Percentiles rank a stretch among this genome's conserved stretches.
Evolutionary conservation across 92 coral and sea anemone species (phyloP).

Genomic region (Zoanthus solanderi): DNA sequence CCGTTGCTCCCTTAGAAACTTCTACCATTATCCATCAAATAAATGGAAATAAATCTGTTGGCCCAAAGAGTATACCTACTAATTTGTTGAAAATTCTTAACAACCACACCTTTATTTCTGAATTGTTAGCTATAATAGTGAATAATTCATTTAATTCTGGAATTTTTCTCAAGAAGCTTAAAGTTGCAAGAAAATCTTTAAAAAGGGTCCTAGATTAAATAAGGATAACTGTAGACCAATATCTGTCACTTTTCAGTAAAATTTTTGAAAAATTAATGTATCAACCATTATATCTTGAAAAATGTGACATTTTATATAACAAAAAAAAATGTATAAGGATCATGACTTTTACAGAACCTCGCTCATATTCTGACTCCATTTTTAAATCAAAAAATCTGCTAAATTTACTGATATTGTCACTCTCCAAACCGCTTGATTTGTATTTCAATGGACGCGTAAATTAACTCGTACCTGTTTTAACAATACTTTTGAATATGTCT

Average conservation of each 20-base stretch:
- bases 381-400: too few species aligned
- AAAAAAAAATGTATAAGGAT: too few species aligned
- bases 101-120: slow-evolving; percentile 16
- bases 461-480: too few species aligned
- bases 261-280: not conserved
- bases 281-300: slow-evolving; percentile 48
- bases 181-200: slow-evolving; percentile 19
- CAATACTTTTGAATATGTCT: too few species aligned
- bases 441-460: too few species aligned
- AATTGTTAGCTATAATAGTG: slow-evolving; percentile 23
- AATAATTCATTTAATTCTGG: slow-evolving; percentile 54
- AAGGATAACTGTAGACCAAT: too few species aligned
- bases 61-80: slow-evolving; percentile 55
- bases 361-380: too few species aligned
- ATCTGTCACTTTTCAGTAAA: too few species aligned
- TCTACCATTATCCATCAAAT: slow-evolving; percentile 29
- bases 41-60: slow-evolving; percentile 46
- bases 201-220: not conserved
- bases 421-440: too few species aligned
- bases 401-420: too few species aligned
- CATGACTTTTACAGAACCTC: too few species aligned
- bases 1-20: slow-evolving; percentile 35
- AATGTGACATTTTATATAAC: slow-evolving; percentile 35
- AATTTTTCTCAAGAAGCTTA: slow-evolving; percentile 45
- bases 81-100: slow-evolving; percentile 33